Percentiles rank a stretch among this genome's conserved stretches.
These are phyloP conservation scores for Vespertilio murinus DNA, from an alignment of 2,797 vertebrate genomes.

Conservation along the genomic window DNA sequence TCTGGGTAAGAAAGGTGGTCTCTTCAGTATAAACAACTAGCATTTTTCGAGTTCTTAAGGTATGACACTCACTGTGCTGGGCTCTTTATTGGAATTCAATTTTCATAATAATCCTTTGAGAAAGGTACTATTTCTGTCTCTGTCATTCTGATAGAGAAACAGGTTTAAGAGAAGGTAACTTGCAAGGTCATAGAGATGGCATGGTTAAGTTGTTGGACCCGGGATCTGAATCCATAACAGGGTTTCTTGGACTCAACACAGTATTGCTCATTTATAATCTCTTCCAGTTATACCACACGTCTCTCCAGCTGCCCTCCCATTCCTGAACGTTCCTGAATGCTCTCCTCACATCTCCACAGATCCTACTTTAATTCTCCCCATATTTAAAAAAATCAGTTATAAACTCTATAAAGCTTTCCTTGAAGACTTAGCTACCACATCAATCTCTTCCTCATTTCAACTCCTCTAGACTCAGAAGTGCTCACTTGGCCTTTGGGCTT, in stretches of 20 bases:
- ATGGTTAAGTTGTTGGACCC: background rate
- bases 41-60: background rate
- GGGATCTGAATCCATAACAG: background rate
- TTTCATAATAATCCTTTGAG: background rate
- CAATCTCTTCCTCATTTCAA: background rate
- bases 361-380: background rate
- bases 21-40: background rate
- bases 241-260: background rate
- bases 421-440: background rate
- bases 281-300: background rate
- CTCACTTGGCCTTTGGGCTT: background rate
- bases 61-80: background rate
- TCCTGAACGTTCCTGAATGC: background rate
- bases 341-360: background rate
- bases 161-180: background rate
- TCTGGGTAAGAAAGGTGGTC: background rate
- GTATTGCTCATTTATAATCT: background rate
- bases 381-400: constrained; percentile 15
- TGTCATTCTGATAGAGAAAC: background rate
- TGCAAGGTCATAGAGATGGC: background rate
- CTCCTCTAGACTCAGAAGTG: background rate
- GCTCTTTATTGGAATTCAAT: constrained; percentile 5
- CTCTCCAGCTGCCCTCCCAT: background rate
- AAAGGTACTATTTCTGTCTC: no score
- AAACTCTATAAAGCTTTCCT: background rate